Evolutionary conservation across 35 echinoderm and acorn worm genomes (phyloP), one percentile per base, ranked within the genome.

Genomic region (Acanthaster planci): DNA sequence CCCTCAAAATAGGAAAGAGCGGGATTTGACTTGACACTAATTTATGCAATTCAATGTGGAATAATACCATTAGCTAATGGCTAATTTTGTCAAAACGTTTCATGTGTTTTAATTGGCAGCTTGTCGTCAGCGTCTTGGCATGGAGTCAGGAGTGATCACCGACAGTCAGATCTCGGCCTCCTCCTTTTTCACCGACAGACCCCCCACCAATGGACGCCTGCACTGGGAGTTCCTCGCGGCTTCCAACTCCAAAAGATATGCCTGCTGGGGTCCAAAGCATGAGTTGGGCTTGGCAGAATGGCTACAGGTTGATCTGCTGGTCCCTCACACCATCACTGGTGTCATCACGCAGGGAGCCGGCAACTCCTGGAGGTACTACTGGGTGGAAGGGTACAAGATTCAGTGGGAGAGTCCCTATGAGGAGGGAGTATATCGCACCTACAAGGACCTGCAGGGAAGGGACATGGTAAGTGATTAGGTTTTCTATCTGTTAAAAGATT

Each of bases 341-440:
- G 75, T 95, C 1, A 91, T 95, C 26, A 95, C 93, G 17, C 93
- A 95, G 60, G 93, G 93, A 10, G 44, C 53, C 51, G 93, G 89
- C 27, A 55, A 85, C 19, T 18, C 78, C 19, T 56, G 76, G 10
- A 26, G 82, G 4, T 27, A 55, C n/a, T 42, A 80, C n/a, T 95
- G 93, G 89, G 75, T 91, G 39, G 84, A 55, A 1, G 59, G 52
- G 0, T 95, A 95, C 76, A 82, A 77, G 5, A 14, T 95, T 3
- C 54, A 78, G 21, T 95, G 79, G 76, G 54, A 30, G 26, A 85
- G 77, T 37, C 16, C 44, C 2, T 37, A 81, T 26, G 84, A 39
- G 15, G 51, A 31, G 18, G 87, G 81, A 77, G 38, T 72, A 27
- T 56, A 59, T 34, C 64, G 64, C 34, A 36, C 81, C 19, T 91